Percentiles rank a stretch among this genome's conserved stretches.
Evolutionary conservation across 2,797 vertebrate genomes (phyloP).

Genomic region (Poecilia velifera): DNA sequence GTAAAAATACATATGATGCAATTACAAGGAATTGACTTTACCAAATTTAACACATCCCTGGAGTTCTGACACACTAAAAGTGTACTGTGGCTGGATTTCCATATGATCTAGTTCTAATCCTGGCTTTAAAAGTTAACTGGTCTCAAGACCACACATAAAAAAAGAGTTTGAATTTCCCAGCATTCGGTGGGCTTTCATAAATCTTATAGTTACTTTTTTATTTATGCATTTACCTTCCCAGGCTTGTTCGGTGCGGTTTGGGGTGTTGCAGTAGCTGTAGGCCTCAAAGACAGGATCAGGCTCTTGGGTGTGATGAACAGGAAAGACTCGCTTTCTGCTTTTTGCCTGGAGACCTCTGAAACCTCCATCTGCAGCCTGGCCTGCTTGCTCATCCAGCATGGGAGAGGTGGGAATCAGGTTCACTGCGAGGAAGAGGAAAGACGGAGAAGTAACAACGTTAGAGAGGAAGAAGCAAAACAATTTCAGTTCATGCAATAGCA

Average conservation of each 20-base stretch:
- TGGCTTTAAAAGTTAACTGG: not conserved
- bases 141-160: not conserved
- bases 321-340: slow-evolving; percentile 92
- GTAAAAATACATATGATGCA: not conserved
- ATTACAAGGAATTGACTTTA: not conserved
- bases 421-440: slow-evolving; percentile 71
- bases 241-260: slow-evolving; percentile 86
- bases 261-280: slow-evolving; percentile 91
- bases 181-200: not conserved
- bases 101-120: not conserved
- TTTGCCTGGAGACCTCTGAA: slow-evolving; percentile 72
- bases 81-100: not conserved
- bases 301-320: slow-evolving; percentile 82
- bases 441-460: not conserved
- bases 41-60: not conserved
- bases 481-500: not conserved
- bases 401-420: slow-evolving; percentile 87
- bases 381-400: slow-evolving; percentile 76
- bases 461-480: not conserved
- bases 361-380: slow-evolving; percentile 45
- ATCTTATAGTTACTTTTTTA: not conserved
- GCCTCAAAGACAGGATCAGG: slow-evolving; percentile 89
- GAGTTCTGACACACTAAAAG: not conserved
- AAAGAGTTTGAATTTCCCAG: not conserved
- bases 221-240: slow-evolving; percentile 88